A percentile compares a stretch with the other conserved stretches of the same genome.
phyloP scores from a whole-genome alignment of 2,888 invertebrate genomes.

The Stegana nigrithorax region DNA sequence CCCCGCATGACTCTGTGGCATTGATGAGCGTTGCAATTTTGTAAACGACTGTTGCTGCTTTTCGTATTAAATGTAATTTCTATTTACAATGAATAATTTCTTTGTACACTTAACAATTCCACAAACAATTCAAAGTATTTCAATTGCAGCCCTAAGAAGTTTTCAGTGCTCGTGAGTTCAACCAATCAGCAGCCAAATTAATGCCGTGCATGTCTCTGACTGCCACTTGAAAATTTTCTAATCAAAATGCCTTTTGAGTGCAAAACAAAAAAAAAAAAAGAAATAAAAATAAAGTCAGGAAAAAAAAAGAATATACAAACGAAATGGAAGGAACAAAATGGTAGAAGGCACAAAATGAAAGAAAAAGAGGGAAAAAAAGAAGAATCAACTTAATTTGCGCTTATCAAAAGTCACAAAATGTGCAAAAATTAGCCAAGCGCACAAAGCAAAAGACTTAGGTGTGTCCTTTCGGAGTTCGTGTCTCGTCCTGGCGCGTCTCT shows the following conservation, averaged over 20 bases:
- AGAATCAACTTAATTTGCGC: background rate
- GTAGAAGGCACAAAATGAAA: constrained; percentile 34
- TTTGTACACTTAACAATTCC: too few relatives aligned
- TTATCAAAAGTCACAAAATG: background rate
- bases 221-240: constrained; percentile 45
- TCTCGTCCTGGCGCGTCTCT: too few relatives aligned
- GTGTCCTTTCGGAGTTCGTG: too few relatives aligned
- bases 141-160: too few relatives aligned
- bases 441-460: background rate
- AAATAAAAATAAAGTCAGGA: background rate
- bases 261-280: constrained; percentile 47
- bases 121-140: too few relatives aligned
- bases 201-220: constrained; percentile 25
- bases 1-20: too few relatives aligned
- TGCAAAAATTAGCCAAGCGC: constrained; percentile 49
- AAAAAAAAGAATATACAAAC: constrained; percentile 31
- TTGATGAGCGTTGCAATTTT: too few relatives aligned
- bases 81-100: too few relatives aligned
- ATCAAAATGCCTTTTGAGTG: constrained; percentile 61
- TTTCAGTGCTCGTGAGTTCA: too few relatives aligned
- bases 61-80: too few relatives aligned
- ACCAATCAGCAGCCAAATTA: constrained; percentile 35
- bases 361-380: constrained; percentile 8
- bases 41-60: too few relatives aligned
- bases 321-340: constrained; percentile 7